Evolutionary conservation across 2,888 invertebrate genomes (phyloP).

Genomic region (Pherbina coryleti): DNA sequence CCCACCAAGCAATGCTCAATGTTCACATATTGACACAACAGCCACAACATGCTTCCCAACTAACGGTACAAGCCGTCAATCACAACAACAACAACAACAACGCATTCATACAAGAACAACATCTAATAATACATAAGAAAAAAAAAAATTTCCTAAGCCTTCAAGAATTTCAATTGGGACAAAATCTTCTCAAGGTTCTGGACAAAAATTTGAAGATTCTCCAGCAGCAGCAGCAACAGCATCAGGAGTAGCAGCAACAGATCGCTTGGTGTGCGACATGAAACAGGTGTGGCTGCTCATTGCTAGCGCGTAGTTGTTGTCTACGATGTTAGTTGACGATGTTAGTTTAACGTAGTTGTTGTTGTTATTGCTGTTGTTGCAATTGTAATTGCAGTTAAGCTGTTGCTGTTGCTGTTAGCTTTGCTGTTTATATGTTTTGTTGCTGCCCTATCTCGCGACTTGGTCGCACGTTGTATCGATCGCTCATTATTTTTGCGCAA

Average conservation of each 20-base stretch:
- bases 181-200: conserved; percentile 2
- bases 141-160: background rate
- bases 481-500: conserved; percentile 32
- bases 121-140: background rate
- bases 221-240: background rate
- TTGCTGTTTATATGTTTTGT: background rate
- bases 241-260: background rate
- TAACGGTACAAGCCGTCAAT: conserved; percentile 4
- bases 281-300: conserved; percentile 35
- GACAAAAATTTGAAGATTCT: background rate
- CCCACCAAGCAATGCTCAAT: background rate
- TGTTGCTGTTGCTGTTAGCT: background rate
- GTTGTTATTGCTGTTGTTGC: background rate
- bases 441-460: background rate
- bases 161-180: background rate
- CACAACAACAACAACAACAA: conserved; percentile 7
- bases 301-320: background rate
- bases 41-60: background rate
- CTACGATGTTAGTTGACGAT: background rate
- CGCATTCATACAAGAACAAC: background rate
- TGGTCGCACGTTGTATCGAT: conserved; percentile 1
- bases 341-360: background rate
- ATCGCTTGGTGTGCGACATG: conserved; percentile 24
- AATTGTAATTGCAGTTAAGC: conserved; percentile 3
- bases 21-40: background rate